Conservation (phyloP, 2,113 vertebrate species). For the Cebidichthys violaceus region DNA sequence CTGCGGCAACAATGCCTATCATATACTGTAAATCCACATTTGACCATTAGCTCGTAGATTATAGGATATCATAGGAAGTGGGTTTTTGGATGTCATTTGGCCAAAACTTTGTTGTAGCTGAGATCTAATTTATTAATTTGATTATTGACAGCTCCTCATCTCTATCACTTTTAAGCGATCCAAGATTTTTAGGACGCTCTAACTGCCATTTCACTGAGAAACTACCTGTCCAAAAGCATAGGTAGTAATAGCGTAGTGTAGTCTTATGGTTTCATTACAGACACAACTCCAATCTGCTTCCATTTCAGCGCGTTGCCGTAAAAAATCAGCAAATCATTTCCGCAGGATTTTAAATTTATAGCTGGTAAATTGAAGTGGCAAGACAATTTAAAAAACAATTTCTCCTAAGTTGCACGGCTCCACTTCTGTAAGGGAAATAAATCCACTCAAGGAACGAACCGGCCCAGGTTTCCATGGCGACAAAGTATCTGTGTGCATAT, state of each 20-base stretch:
- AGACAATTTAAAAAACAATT: constrained; percentile 84
- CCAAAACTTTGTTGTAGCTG: background rate
- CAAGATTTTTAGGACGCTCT: background rate
- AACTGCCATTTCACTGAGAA: background rate
- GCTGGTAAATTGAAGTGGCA: constrained; percentile 79
- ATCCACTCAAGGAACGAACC: constrained; percentile 69
- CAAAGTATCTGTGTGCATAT: constrained; percentile 54
- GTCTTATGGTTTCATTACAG: constrained; percentile 35
- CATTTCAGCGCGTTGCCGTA: constrained; percentile 57
- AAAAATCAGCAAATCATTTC: constrained; percentile 71
- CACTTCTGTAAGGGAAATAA: constrained; percentile 72
- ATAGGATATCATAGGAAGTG: too few species aligned
- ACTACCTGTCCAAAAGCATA: background rate
- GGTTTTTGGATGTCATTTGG: background rate
- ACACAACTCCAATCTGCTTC: constrained; percentile 54
- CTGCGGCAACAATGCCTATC: background rate
- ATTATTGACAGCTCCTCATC: background rate
- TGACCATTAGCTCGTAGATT: too few species aligned
- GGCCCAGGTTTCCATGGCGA: constrained; percentile 78
- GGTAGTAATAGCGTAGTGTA: background rate
- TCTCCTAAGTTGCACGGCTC: constrained; percentile 76
- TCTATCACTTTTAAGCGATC: constrained; percentile 13
- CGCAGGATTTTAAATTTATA: constrained; percentile 75
- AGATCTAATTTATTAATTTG: background rate
- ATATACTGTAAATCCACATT: background rate